phyloP scores from a whole-genome alignment of 1,140 invertebrate genomes.

The Heliconius congener region DNA sequence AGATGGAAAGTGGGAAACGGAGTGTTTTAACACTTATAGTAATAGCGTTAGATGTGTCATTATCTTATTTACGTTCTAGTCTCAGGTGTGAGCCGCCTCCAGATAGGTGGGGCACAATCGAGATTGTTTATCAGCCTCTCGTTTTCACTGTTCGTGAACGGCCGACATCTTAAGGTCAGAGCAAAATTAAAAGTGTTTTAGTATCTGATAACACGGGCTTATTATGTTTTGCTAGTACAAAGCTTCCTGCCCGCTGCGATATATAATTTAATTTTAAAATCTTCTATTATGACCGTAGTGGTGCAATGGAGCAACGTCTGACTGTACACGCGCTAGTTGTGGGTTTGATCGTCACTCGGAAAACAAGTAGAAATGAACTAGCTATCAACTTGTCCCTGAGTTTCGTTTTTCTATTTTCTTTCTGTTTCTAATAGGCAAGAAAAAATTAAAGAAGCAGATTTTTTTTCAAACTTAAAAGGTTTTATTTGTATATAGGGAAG shows the following conservation, averaged over 20 bases:
- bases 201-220: slow-evolving; percentile 73
- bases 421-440: too few species aligned
- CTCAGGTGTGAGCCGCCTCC: slow-evolving; percentile 25
- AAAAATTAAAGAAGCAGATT: too few species aligned
- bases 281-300: neutral
- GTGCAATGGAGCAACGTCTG: too few species aligned
- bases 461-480: neutral
- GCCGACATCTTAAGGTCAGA: slow-evolving; percentile 72
- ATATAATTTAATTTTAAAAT: slow-evolving; percentile 34
- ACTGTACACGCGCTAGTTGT: too few species aligned
- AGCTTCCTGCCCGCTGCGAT: slow-evolving; percentile 54
- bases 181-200: slow-evolving; percentile 79
- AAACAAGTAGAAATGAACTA: too few species aligned
- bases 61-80: slow-evolving; percentile 24
- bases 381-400: too few species aligned
- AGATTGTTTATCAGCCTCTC: slow-evolving; percentile 75
- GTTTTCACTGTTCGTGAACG: slow-evolving; percentile 75
- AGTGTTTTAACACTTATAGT: too few species aligned
- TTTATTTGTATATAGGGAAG: slow-evolving; percentile 35
- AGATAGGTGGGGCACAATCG: slow-evolving; percentile 66
- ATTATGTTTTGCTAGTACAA: slow-evolving; percentile 61
- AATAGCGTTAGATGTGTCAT: neutral
- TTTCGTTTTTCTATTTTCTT: too few species aligned
- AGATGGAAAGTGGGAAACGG: too few species aligned
- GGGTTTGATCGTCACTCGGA: too few species aligned